These are phyloP conservation scores for Paradisaea rubra DNA, from an alignment of 2,113 vertebrate genomes.

Conservation along the genomic window DNA sequence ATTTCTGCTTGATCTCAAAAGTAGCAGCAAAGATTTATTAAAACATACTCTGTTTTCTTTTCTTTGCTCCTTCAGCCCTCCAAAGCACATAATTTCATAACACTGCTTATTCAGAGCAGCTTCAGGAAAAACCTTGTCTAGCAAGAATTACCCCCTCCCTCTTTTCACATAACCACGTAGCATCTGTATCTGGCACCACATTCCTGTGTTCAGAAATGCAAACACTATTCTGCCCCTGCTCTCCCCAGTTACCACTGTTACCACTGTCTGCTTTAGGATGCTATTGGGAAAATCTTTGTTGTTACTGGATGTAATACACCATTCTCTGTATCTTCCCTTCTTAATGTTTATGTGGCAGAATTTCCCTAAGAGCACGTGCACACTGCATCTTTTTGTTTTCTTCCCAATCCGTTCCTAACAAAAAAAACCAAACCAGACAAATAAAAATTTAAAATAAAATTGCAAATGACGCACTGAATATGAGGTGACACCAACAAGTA, in stretches of 20 bases:
- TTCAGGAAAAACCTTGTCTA: neutral
- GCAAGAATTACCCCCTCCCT: neutral
- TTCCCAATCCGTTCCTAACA: neutral
- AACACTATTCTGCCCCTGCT: neutral
- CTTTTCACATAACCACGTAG: neutral
- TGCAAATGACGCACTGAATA: neutral
- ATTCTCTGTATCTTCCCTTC: neutral
- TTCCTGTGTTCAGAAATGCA: neutral
- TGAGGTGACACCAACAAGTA: neutral
- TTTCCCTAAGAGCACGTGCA: neutral
- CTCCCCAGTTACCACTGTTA: neutral
- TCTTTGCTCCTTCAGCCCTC: neutral
- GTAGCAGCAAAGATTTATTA: neutral
- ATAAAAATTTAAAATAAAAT: neutral
- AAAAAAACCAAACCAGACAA: neutral
- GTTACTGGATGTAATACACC: neutral
- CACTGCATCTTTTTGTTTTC: rapidly evolving
- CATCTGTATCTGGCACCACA: neutral
- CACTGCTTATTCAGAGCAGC: neutral
- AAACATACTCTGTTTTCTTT: neutral
- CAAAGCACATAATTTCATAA: neutral
- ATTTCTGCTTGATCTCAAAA: neutral
- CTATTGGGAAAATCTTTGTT: neutral
- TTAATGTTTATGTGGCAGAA: neutral
- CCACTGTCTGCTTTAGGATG: neutral